Percentiles rank a stretch among this genome's conserved stretches.
phyloP scores from a whole-genome alignment of 2,113 vertebrate genomes.

The Chelonoidis abingdonii region DNA sequence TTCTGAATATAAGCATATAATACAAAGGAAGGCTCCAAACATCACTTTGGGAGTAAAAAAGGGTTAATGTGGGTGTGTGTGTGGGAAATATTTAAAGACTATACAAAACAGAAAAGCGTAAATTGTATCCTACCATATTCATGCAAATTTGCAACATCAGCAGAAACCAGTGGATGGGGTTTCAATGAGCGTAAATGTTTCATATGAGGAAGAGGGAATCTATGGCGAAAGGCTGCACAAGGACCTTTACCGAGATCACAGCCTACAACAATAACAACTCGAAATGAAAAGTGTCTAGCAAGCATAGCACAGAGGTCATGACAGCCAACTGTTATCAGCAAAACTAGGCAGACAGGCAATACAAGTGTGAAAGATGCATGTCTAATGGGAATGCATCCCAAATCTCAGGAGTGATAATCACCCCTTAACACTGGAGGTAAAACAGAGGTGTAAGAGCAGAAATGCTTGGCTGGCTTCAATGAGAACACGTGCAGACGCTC shows the following conservation, averaged over 20 bases:
- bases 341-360: not conserved
- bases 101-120: not conserved
- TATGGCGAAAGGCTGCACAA: conserved; percentile 4
- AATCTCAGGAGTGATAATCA: not conserved
- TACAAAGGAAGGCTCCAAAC: not conserved
- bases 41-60: not conserved
- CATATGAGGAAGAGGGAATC: not conserved
- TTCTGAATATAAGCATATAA: not conserved
- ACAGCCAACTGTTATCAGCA: not conserved
- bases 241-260: not conserved
- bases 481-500: not conserved
- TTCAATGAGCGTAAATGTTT: not conserved
- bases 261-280: not conserved
- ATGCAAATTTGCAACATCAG: not conserved
- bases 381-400: not conserved
- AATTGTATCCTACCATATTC: not conserved
- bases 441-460: conserved; percentile 15
- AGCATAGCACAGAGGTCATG: not conserved
- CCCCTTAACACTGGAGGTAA: not conserved
- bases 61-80: not conserved
- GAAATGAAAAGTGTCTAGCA: not conserved
- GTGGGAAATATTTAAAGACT: not conserved
- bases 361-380: not conserved
- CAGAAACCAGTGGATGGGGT: not conserved
- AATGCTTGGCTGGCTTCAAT: not conserved